Conservation (phyloP, 2,888 invertebrate genomes). For the Meiosimyza platycephala region DNA sequence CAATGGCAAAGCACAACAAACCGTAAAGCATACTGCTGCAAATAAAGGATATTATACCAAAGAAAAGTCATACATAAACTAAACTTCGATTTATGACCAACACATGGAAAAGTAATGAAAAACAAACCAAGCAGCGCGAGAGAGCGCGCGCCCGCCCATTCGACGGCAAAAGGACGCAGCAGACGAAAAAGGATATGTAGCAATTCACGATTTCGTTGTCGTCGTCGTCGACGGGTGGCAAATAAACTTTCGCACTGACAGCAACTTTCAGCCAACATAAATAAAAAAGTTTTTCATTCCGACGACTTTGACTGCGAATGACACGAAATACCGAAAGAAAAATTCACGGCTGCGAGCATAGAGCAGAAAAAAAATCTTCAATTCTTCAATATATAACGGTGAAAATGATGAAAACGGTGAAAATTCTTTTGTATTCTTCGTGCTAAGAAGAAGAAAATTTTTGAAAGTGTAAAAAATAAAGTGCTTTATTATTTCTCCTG, state of each 20-base stretch:
- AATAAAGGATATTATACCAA: slow-evolving; percentile 24
- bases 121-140: slow-evolving; percentile 30
- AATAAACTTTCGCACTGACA: slow-evolving; percentile 61
- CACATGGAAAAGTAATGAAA: slow-evolving; percentile 50
- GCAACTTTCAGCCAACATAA: slow-evolving; percentile 65
- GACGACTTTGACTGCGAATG: slow-evolving; percentile 65
- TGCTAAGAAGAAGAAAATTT: background rate
- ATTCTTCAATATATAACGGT: slow-evolving; percentile 11
- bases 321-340: slow-evolving; percentile 56
- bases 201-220: slow-evolving; percentile 39
- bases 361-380: background rate
- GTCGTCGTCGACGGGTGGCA: slow-evolving; percentile 53
- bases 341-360: slow-evolving; percentile 42
- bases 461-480: background rate
- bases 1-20: slow-evolving; percentile 60
- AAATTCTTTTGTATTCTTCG: background rate
- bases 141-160: slow-evolving; percentile 15
- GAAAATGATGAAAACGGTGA: slow-evolving; percentile 24
- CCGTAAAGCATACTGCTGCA: slow-evolving; percentile 60
- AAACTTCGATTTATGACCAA: slow-evolving; percentile 67
- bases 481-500: no score
- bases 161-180: slow-evolving; percentile 43
- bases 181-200: slow-evolving; percentile 40
- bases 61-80: slow-evolving; percentile 55
- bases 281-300: slow-evolving; percentile 67